Evolutionary conservation across 1,140 invertebrate species (phyloP).

Genomic region (Kradibia gibbosae): DNA sequence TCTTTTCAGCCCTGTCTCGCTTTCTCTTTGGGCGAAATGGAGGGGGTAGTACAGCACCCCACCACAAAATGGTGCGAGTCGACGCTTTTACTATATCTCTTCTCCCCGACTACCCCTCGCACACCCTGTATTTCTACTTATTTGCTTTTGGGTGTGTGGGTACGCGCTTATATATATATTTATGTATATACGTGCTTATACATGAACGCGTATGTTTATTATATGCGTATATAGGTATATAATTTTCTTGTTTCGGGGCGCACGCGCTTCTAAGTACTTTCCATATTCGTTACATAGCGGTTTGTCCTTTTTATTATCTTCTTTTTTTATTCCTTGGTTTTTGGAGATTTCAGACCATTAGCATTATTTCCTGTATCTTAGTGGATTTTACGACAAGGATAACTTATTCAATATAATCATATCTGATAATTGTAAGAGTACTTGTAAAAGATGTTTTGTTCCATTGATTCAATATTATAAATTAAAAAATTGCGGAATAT

Average conservation of each 20-base stretch:
- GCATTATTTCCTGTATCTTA: neutral
- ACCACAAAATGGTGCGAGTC: constrained; percentile 26
- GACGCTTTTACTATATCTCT: constrained; percentile 34
- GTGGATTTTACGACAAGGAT: neutral
- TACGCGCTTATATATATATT: neutral
- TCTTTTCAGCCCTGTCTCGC: constrained; percentile 24
- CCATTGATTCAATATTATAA: no score
- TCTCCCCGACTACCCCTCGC: neutral
- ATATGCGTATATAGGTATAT: neutral
- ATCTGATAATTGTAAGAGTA: neutral
- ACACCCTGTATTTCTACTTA: neutral
- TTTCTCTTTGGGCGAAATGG: neutral
- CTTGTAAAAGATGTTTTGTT: no score
- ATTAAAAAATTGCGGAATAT: no score
- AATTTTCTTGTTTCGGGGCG: constrained; percentile 13
- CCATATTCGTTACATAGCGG: constrained; percentile 25
- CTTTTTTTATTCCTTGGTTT: constrained; percentile 25
- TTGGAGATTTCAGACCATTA: neutral
- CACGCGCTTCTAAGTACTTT: constrained; percentile 59
- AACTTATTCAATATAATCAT: neutral
- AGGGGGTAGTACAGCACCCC: constrained; percentile 11
- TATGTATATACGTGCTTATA: neutral
- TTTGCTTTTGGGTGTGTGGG: no score
- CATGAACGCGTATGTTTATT: neutral
- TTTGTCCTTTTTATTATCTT: neutral